These are phyloP conservation scores for Azemiops feae DNA, from an alignment of 2,113 vertebrate species.

Conservation along the genomic window DNA sequence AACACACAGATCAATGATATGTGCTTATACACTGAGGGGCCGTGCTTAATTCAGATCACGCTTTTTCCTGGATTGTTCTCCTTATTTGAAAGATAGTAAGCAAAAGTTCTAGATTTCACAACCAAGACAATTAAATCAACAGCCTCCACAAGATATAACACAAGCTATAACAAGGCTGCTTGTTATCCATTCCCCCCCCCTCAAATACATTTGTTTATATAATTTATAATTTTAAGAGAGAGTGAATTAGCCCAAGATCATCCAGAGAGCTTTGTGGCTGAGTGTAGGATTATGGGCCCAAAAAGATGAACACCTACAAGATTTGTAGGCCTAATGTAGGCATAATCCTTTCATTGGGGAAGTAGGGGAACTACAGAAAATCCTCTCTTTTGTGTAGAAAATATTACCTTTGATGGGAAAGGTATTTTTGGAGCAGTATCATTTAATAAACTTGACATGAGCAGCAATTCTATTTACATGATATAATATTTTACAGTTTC, in stretches of 20 bases:
- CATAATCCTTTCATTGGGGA: neutral
- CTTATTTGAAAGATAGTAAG: rapidly evolving
- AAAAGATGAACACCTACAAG: neutral
- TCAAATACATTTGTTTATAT: neutral
- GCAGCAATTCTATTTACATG: neutral
- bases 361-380: neutral
- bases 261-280: neutral
- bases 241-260: neutral
- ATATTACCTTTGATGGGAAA: neutral
- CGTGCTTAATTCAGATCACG: neutral
- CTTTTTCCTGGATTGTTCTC: neutral
- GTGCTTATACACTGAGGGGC: neutral
- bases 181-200: neutral
- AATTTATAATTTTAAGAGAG: neutral
- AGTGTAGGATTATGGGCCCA: neutral
- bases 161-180: neutral
- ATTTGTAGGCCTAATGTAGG: neutral
- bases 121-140: neutral
- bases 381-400: neutral
- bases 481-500: neutral
- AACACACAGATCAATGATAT: neutral
- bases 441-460: neutral
- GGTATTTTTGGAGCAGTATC: neutral
- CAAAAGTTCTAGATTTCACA: neutral
- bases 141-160: neutral